Conservation (phyloP, 2,113 vertebrate species). For the Meles meles region DNA sequence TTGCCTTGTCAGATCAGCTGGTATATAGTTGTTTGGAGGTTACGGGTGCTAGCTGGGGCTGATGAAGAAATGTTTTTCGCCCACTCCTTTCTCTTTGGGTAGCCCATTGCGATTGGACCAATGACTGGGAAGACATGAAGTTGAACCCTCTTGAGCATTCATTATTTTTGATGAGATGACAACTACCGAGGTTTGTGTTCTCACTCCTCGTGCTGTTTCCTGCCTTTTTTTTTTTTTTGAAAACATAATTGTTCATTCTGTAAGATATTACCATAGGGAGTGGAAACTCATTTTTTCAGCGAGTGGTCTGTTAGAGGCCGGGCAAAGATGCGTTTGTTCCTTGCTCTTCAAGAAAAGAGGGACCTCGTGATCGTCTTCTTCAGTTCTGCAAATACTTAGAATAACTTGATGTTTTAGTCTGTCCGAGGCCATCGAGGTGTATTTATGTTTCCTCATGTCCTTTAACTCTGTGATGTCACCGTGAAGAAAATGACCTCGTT, state of each 20-base stretch:
- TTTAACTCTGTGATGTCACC: conserved; percentile 56
- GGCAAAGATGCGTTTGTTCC: background rate
- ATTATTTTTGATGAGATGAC: conserved; percentile 91
- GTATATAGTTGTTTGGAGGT: conserved; percentile 80
- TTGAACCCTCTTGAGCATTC: conserved; percentile 87
- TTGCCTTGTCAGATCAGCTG: conserved; percentile 82
- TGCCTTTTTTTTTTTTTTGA: conserved; percentile 62
- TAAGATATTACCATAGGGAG: conserved; percentile 71
- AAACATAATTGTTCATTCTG: conserved; percentile 69
- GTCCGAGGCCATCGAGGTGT: background rate
- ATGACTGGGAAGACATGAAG: conserved; percentile 79
- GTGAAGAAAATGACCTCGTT: conserved; percentile 71
- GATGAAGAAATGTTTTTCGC: conserved; percentile 58
- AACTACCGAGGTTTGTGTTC: conserved; percentile 78
- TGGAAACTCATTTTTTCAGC: conserved; percentile 62
- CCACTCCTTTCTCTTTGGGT: conserved; percentile 71
- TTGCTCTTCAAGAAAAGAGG: background rate
- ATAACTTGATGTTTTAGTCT: background rate
- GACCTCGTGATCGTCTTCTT: background rate
- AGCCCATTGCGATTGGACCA: conserved; percentile 81
- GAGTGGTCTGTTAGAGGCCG: conserved; percentile 33
- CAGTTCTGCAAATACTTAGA: background rate
- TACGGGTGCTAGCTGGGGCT: conserved; percentile 86
- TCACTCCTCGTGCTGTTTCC: conserved; percentile 75
- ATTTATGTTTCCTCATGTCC: conserved; percentile 57